A percentile compares a stretch with the other conserved stretches of the same genome.
Conservation (phyloP, 2,888 invertebrate genomes). For the Mesochorus sp. region DNA sequence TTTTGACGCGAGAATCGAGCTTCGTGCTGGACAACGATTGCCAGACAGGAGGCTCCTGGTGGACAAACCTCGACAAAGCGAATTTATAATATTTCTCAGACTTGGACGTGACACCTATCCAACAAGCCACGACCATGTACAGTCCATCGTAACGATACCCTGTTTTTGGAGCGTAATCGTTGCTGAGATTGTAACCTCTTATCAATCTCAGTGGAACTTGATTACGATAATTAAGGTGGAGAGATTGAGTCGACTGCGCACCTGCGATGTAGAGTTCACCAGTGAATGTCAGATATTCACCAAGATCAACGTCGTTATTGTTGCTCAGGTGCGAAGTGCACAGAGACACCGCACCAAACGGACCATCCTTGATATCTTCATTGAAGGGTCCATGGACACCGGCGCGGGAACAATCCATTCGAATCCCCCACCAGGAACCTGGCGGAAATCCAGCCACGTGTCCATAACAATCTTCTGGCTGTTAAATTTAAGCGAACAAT, state of each 20-base stretch:
- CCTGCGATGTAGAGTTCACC: slow-evolving; percentile 66
- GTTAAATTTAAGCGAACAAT: slow-evolving; percentile 51
- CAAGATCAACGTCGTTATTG: slow-evolving; percentile 75
- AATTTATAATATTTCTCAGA: slow-evolving; percentile 74
- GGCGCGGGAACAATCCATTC: slow-evolving; percentile 79
- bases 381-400: slow-evolving; percentile 76
- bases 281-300: slow-evolving; percentile 75
- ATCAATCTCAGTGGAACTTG: slow-evolving; percentile 77
- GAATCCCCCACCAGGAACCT: slow-evolving; percentile 80
- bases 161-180: slow-evolving; percentile 77
- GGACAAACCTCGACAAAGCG: slow-evolving; percentile 69
- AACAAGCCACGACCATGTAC: slow-evolving; percentile 73
- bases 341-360: slow-evolving; percentile 75
- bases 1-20: neutral
- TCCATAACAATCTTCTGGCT: slow-evolving; percentile 72
- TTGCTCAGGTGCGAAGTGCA: slow-evolving; percentile 72
- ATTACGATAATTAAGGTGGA: slow-evolving; percentile 73
- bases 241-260: slow-evolving; percentile 65
- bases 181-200: slow-evolving; percentile 75
- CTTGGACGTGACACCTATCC: slow-evolving; percentile 72
- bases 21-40: no score
- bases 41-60: slow-evolving; percentile 73
- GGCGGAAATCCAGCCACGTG: slow-evolving; percentile 71
- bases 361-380: slow-evolving; percentile 72
- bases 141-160: slow-evolving; percentile 79